Percentiles rank a stretch among this genome's conserved stretches.
Evolutionary conservation across 30 jellyfish, hydroid and myxozoan species (phyloP).

Genomic region (Chrysaora quinquecirrha): DNA sequence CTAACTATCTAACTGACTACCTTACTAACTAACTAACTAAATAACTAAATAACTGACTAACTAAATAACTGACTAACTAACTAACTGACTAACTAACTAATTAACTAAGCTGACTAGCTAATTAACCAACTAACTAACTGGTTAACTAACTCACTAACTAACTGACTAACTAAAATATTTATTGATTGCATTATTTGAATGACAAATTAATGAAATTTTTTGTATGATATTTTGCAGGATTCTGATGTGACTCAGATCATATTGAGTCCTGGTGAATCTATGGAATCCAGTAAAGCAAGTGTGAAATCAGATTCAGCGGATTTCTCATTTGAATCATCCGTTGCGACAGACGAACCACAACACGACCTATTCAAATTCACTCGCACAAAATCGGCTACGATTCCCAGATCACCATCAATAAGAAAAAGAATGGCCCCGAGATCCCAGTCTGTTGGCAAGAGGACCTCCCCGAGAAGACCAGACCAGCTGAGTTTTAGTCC

Average conservation of each 20-base stretch:
- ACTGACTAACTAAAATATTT: too few relatives aligned
- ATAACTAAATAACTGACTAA: too few relatives aligned
- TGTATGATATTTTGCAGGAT: background rate
- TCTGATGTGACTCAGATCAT: conserved; percentile 7
- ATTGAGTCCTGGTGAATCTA: conserved; percentile 40
- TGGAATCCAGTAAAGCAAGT: background rate
- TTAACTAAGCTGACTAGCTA: too few relatives aligned
- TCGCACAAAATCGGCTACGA: conserved; percentile 48
- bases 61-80: too few relatives aligned
- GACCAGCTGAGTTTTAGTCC: conserved; percentile 16
- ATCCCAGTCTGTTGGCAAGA: conserved; percentile 31
- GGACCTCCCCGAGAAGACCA: background rate
- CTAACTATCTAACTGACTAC: too few relatives aligned
- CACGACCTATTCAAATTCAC: conserved; percentile 41
- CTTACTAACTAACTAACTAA: too few relatives aligned
- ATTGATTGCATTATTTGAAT: too few relatives aligned
- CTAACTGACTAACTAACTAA: too few relatives aligned
- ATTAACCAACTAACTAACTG: too few relatives aligned
- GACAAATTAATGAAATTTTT: too few relatives aligned
- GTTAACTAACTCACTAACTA: too few relatives aligned
- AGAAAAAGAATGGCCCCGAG: conserved; percentile 31
- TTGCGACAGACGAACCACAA: conserved; percentile 51
- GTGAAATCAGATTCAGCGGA: conserved; percentile 16
- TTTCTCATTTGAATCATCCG: conserved; percentile 31
- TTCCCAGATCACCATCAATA: conserved; percentile 57